Conservation (phyloP, 2,888 invertebrate species). For the Meghimatium bilineatum region DNA sequence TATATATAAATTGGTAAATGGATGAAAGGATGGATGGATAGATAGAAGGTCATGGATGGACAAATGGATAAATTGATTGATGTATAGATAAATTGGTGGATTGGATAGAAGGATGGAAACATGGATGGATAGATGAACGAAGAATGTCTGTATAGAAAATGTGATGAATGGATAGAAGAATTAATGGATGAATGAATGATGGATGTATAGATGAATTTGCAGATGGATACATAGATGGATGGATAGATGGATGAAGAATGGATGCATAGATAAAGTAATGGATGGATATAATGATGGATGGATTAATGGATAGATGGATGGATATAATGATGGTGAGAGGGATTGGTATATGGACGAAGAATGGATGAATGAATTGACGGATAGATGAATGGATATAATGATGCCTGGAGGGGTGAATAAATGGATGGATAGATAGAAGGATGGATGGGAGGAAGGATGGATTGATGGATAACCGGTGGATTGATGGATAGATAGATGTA, state of each 20-base stretch:
- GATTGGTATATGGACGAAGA: neutral
- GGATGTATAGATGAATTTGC: no score
- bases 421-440: neutral
- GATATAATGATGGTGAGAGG: neutral
- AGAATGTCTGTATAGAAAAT: no score
- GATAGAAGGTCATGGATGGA: neutral
- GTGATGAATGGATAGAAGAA: no score
- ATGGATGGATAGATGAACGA: no score
- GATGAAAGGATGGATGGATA: neutral
- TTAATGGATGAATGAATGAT: no score
- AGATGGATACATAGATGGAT: neutral
- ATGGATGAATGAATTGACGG: neutral
- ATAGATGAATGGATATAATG: neutral
- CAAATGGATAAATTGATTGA: neutral
- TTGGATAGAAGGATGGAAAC: no score
- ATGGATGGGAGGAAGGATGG: neutral
- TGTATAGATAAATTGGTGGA: neutral
- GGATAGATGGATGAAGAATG: neutral
- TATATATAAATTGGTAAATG: neutral
- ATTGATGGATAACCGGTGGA: neutral
- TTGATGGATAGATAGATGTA: no score
- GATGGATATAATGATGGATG: neutral
- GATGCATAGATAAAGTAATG: neutral
- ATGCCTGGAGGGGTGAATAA: neutral
- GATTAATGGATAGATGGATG: neutral